A percentile compares a stretch with the other conserved stretches of the same genome.
phyloP scores from a whole-genome alignment of 2,888 invertebrate species.

The Thymelicus sylvestris region DNA sequence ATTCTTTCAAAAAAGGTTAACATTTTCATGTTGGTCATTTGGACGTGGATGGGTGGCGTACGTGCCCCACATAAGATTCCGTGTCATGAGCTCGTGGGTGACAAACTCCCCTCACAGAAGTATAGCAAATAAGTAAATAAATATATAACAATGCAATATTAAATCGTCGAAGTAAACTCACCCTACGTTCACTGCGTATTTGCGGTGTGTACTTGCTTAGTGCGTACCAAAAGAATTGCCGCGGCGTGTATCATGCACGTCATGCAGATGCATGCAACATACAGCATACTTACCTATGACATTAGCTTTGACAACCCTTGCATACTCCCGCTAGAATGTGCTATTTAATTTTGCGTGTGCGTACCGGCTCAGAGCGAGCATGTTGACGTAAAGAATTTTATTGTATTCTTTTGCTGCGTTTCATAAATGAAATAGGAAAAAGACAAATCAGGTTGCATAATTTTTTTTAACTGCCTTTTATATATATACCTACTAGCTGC shows the following conservation, averaged over 20 bases:
- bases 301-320: constrained; percentile 65
- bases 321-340: constrained; percentile 47
- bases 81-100: too few relatives aligned
- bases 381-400: not conserved
- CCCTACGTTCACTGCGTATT: constrained; percentile 5
- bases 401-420: not conserved
- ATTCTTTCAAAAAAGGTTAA: too few relatives aligned
- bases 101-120: too few relatives aligned
- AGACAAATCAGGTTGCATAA: too few relatives aligned
- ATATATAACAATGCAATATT: not conserved
- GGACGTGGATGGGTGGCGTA: too few relatives aligned
- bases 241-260: constrained; percentile 43
- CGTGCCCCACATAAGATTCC: too few relatives aligned
- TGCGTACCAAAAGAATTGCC: constrained; percentile 47
- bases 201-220: constrained; percentile 8
- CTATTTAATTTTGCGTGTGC: constrained; percentile 13
- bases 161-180: not conserved
- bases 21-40: too few relatives aligned
- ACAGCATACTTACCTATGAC: constrained; percentile 46
- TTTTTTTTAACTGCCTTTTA: too few relatives aligned
- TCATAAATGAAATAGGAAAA: too few relatives aligned
- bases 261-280: constrained; percentile 45
- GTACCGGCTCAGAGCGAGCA: not conserved
- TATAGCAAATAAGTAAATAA: too few relatives aligned
- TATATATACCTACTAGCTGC: too few relatives aligned